Evolutionary conservation across 2,113 vertebrate species (phyloP).

Genomic region (Hippolais icterina): DNA sequence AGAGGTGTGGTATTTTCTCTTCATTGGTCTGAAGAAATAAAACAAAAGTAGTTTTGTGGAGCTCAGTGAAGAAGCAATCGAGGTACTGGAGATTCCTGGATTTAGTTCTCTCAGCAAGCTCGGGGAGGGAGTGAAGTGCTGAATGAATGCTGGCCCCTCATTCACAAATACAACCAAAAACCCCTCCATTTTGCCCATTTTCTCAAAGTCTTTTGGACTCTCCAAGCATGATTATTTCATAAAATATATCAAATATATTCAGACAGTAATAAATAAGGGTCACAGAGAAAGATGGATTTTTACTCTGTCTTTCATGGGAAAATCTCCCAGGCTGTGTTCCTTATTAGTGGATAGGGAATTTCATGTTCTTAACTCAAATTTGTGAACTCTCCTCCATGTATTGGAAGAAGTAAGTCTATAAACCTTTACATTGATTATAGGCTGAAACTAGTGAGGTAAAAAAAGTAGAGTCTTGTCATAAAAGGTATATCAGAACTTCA

Average conservation of each 20-base stretch:
- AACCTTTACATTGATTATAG: background rate
- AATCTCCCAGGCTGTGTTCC: background rate
- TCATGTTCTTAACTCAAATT: background rate
- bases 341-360: background rate
- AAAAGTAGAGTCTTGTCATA: background rate
- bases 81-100: background rate
- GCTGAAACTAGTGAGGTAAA: background rate
- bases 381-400: background rate
- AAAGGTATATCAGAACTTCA: background rate
- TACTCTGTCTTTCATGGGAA: background rate
- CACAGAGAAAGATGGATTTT: background rate
- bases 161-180: background rate
- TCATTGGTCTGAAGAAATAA: background rate
- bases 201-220: background rate
- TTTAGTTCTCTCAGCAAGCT: background rate
- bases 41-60: background rate
- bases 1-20: background rate
- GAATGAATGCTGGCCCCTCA: background rate
- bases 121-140: background rate
- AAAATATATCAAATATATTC: background rate
- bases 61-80: background rate
- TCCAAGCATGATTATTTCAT: background rate
- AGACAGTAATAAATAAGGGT: background rate
- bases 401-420: background rate
- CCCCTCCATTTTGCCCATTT: rapidly evolving